These are phyloP conservation scores for Caenorhabditis wallacei DNA, from an alignment of 2,888 invertebrate species.

Conservation along the genomic window DNA sequence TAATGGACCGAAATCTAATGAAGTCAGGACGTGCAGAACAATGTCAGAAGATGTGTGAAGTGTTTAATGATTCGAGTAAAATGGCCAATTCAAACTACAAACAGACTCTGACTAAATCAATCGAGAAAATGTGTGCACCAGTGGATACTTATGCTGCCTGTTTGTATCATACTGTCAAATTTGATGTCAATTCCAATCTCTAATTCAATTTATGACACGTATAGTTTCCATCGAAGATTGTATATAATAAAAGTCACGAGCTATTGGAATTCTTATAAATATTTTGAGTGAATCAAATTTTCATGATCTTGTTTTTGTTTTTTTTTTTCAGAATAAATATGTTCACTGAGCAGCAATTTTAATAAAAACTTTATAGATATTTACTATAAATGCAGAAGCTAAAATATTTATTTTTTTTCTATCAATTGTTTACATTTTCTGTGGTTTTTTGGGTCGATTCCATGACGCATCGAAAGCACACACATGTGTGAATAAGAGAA, in stretches of 20 bases:
- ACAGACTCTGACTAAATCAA: constrained; percentile 73
- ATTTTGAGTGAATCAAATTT: no score
- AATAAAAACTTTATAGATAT: no score
- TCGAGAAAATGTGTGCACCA: constrained; percentile 76
- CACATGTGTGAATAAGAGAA: background rate
- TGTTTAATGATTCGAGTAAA: constrained; percentile 54
- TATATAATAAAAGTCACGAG: constrained; percentile 3
- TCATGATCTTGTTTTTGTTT: no score
- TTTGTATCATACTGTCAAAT: constrained; percentile 79
- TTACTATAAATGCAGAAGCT: no score
- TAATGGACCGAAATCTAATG: constrained; percentile 74
- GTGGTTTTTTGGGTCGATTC: no score
- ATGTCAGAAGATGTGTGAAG: constrained; percentile 75
- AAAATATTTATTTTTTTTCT: no score
- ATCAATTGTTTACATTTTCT: no score
- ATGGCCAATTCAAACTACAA: constrained; percentile 52
- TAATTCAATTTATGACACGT: constrained; percentile 22
- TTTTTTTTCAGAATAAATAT: no score
- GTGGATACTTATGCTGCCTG: constrained; percentile 78
- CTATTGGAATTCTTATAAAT: no score
- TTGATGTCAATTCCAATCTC: constrained; percentile 74
- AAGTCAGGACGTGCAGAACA: constrained; percentile 61
- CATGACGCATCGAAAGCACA: no score
- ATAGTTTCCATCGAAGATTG: constrained; percentile 22
- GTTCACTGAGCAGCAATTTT: no score